Evolutionary conservation across 2,797 vertebrate species (phyloP), one percentile per base, ranked within the genome.

Genomic region (Sebastes variabilis): DNA sequence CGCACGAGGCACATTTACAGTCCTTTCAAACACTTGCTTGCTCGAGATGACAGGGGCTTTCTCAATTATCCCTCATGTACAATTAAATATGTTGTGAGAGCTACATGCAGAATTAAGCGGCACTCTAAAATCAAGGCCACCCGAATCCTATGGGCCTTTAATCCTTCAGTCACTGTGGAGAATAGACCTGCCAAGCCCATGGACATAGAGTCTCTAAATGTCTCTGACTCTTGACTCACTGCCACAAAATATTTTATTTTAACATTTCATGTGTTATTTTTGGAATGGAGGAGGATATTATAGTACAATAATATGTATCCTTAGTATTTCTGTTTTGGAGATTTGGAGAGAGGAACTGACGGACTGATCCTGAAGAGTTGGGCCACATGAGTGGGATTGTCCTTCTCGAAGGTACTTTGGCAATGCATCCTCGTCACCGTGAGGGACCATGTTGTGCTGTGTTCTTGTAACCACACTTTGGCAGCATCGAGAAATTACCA

Each of bases 131-230:
- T 77, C 71, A 73, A 70, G 79, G 72, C 79, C 62, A 84, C 82
- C 89, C 86, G 95, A 94, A 92, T 94, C 88, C 84, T 87, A 0
- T 82, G 86, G 90, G 90, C 93, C 92, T 85, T 85, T 93, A 96
- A 95, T 96, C 93, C 92, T 66, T 25, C 82, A 87, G 86, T 91
- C 83, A 88, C 81, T 72, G 86, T 79, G 83, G 88, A 89, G 94
- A 93, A 87, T 77, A 84, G 86, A 88, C 86, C 86, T 85, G 83
- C 2, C 89, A 89, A 85, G 86, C 87, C 83, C 87, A 54, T n/a
- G 29, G 70, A 77, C 72, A 68, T 49, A 14, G 60, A 32, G 55
- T 75, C 77, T 64, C 62, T 72, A 58, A 75, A 34, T 80, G 73
- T 79, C 68, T 84, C 27, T 29, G 49, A 72, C 80, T 82, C 81